Conservation (phyloP, 2,113 vertebrate species). For the Misgurnus anguillicaudatus region DNA sequence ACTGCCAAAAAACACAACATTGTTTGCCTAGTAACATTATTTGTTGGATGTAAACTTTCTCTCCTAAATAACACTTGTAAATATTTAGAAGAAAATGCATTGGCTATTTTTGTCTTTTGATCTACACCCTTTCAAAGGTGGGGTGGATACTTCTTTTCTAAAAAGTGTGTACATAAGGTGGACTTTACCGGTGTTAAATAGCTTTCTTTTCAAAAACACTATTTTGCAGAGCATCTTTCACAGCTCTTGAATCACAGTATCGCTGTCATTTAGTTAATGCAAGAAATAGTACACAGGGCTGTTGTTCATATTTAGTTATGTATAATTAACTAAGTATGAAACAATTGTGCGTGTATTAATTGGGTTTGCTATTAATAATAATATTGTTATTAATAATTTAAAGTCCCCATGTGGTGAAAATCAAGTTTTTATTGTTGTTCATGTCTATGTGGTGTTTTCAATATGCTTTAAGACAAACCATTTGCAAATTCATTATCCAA, state of each 20-base stretch:
- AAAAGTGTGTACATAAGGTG: constrained; percentile 44
- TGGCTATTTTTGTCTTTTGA: constrained; percentile 18
- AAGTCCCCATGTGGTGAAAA: no score
- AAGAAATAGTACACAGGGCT: constrained; percentile 22
- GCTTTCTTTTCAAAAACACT: constrained; percentile 5
- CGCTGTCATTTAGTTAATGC: background rate
- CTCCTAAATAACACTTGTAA: background rate
- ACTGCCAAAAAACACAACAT: background rate
- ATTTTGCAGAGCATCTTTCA: constrained; percentile 15
- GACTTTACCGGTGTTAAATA: constrained; percentile 4
- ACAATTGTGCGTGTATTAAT: background rate
- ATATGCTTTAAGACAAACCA: no score
- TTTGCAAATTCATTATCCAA: no score
- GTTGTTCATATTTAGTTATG: background rate
- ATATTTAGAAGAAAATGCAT: constrained; percentile 5
- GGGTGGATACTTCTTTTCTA: constrained; percentile 5
- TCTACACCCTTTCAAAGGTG: constrained; percentile 9
- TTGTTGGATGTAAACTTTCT: background rate
- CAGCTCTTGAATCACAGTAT: background rate
- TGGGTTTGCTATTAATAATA: background rate
- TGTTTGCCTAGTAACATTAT: background rate
- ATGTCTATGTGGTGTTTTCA: no score
- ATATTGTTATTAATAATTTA: no score
- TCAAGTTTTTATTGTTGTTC: no score
- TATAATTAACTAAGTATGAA: background rate